These are phyloP conservation scores for Drosophila sechellia DNA, from an alignment of 1,140 invertebrate genomes.

Conservation along the genomic window DNA sequence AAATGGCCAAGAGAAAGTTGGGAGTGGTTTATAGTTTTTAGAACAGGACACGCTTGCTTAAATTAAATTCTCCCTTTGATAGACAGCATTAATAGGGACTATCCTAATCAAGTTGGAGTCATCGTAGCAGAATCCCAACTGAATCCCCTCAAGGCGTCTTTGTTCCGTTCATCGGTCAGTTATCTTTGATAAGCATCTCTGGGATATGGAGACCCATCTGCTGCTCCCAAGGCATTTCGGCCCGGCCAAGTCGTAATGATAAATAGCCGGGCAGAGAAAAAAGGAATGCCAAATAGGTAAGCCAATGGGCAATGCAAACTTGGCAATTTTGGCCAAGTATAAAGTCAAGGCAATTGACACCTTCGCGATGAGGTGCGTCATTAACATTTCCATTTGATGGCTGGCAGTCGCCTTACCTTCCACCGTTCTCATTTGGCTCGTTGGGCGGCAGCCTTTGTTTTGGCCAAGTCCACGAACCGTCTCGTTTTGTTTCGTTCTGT, in stretches of 20 bases:
- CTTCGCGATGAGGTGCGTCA: constrained; percentile 52
- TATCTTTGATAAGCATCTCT: constrained; percentile 70
- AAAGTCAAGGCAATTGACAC: constrained; percentile 61
- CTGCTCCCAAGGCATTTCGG: constrained; percentile 62
- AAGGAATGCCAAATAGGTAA: constrained; percentile 17
- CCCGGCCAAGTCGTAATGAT: constrained; percentile 66
- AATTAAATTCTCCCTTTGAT: too few relatives aligned
- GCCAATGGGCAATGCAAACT: constrained; percentile 14
- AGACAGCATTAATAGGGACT: constrained; percentile 22
- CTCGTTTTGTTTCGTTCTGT: constrained; percentile 28
- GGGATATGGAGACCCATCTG: constrained; percentile 46
- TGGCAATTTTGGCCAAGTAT: constrained; percentile 40
- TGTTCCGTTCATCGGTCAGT: constrained; percentile 12
- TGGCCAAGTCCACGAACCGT: constrained; percentile 27
- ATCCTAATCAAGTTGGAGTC: too few relatives aligned
- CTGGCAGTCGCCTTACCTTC: constrained; percentile 27
- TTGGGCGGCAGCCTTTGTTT: constrained; percentile 41
- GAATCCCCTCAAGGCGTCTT: constrained; percentile 21
- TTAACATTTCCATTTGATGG: constrained; percentile 75
- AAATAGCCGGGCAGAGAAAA: constrained; percentile 54
- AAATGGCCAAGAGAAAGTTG: background rate
- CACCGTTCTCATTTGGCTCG: constrained; percentile 42
- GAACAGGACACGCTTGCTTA: too few relatives aligned
- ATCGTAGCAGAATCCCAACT: background rate
- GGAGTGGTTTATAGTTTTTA: background rate